Evolutionary conservation across 2,797 vertebrate species (phyloP), one percentile per base, ranked within the genome.

Genomic region (Sitta carolinensis): DNA sequence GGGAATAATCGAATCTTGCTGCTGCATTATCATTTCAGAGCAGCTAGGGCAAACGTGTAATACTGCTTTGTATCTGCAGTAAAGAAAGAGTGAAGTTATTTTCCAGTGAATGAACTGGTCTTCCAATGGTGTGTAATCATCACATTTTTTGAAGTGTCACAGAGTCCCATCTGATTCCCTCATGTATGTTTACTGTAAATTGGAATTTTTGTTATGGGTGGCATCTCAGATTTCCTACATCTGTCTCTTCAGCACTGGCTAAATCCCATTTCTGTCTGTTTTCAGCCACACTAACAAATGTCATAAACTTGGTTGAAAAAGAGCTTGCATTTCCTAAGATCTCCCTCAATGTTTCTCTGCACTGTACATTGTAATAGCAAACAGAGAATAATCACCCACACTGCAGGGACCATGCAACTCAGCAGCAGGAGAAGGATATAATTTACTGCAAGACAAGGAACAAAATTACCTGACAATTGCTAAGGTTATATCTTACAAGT

Each of bases 151-250:
- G 2, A 57, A 84, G 48, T 34, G 32, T 26, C 9, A 22, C 18
- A 40, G 32, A n/a, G 22, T 67, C 11, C 23, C 18, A 59, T 43
- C 5, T 0, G 3, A 59, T 68, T 17, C 69, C 7, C 25, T 93
- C 14, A 9, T 16, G 3, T 63, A 18, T 54, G 8, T 82, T 72
- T 76, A 21, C 25, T 36, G 13, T 58, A 81, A 73, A 67, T 48
- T 70, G 45, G 23, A 82, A 40, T 77, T 67, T 76, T 83, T 87
- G 7, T 87, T 89, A 38, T 32, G 54, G 25, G 26, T 94, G 36
- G 10, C 26, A 48, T 62, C 63, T 75, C 40, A 30, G 48, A 57
- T 83, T 91, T 80, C 34, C 54, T 91, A 54, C 26, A 47, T 51
- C 25, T 59, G 20, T 61, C 40, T 87, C 78, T 66, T 87, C n/a